Conservation (phyloP, 2,888 invertebrate species). For the Ptychoptera albimana region DNA sequence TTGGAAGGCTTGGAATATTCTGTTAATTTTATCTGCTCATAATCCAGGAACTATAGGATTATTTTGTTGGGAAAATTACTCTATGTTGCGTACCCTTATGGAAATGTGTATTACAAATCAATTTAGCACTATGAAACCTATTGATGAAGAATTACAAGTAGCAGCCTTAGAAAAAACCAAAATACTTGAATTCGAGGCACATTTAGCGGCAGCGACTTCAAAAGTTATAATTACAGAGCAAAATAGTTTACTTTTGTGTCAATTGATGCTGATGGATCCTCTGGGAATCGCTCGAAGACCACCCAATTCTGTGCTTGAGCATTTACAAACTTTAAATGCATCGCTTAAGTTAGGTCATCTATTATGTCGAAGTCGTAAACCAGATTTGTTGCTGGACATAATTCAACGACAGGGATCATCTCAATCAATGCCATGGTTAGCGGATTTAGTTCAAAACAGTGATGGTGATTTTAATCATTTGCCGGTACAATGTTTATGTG, state of each 20-base stretch:
- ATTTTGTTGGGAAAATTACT: slow-evolving; percentile 78
- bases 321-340: slow-evolving; percentile 59
- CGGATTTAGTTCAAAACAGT: slow-evolving; percentile 81
- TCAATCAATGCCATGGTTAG: slow-evolving; percentile 94
- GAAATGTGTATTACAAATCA: slow-evolving; percentile 92
- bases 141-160: slow-evolving; percentile 49
- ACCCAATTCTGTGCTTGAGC: slow-evolving; percentile 59
- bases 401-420: slow-evolving; percentile 80
- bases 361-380: slow-evolving; percentile 74
- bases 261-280: slow-evolving; percentile 75
- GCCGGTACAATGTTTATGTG: slow-evolving; percentile 95
- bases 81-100: slow-evolving; percentile 77
- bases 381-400: slow-evolving; percentile 82
- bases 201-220: slow-evolving; percentile 78
- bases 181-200: slow-evolving; percentile 78
- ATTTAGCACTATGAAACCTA: slow-evolving; percentile 37
- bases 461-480: slow-evolving; percentile 63
- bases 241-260: slow-evolving; percentile 69
- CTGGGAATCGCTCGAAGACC: slow-evolving; percentile 69
- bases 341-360: slow-evolving; percentile 73
- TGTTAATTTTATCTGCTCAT: slow-evolving; percentile 79
- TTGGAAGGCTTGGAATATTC: slow-evolving; percentile 87
- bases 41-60: slow-evolving; percentile 80
- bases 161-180: slow-evolving; percentile 55
- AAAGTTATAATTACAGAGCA: slow-evolving; percentile 82